Conservation (phyloP, 2,113 vertebrate species). For the Mixornis gularis region DNA sequence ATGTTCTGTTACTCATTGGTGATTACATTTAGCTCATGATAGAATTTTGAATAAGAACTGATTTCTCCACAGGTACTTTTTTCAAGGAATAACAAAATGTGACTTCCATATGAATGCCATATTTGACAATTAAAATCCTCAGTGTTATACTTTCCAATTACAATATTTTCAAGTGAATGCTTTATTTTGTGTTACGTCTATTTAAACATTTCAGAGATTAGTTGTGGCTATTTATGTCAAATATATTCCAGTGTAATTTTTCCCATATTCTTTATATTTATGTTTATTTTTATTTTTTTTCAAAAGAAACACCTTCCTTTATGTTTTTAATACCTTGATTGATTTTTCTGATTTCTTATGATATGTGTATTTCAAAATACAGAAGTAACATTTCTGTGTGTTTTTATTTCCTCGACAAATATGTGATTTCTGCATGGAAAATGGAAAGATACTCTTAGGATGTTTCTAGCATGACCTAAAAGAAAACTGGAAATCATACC, state of each 20-base stretch:
- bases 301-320: background rate
- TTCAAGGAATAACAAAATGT: background rate
- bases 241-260: background rate
- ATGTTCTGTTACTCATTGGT: background rate
- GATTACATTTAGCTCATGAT: background rate
- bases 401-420: background rate
- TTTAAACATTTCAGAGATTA: background rate
- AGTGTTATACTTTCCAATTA: conserved; percentile 1
- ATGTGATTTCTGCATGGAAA: background rate
- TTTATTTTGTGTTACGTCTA: conserved; percentile 26
- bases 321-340: background rate
- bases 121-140: background rate
- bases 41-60: background rate
- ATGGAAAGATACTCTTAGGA: background rate
- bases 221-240: background rate
- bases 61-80: background rate
- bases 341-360: background rate
- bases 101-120: background rate
- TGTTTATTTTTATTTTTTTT: background rate
- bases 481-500: background rate
- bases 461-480: background rate
- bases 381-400: background rate
- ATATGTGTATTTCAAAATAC: background rate
- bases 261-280: background rate
- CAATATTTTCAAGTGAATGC: conserved; percentile 22